Percentiles rank a stretch among this genome's conserved stretches.
These are phyloP conservation scores for Holcopasites calliopsidis DNA, from an alignment of 1,140 invertebrate species.

Conservation along the genomic window DNA sequence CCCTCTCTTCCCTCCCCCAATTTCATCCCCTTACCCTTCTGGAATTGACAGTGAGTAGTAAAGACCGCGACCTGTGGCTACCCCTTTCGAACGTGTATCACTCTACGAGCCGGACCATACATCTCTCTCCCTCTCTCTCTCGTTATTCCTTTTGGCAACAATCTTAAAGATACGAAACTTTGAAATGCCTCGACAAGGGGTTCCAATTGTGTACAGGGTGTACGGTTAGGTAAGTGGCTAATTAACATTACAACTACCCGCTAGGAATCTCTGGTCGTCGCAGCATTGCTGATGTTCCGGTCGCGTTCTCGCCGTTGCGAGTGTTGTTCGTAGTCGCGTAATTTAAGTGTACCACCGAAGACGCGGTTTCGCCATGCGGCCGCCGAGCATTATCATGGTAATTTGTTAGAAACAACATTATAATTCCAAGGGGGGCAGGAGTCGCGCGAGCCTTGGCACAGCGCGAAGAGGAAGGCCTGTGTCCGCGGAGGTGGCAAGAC, in stretches of 20 bases:
- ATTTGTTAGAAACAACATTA: conserved; percentile 81
- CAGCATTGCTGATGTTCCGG: conserved; percentile 39
- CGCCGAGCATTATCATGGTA: conserved; percentile 78
- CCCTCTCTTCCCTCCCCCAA: conserved; percentile 31
- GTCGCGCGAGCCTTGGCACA: no score
- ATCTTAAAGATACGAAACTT: conserved; percentile 57
- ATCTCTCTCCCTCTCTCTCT: no score
- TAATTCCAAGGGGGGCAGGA: conserved; percentile 69
- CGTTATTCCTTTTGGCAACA: neutral
- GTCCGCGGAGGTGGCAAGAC: conserved; percentile 40
- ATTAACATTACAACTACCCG: conserved; percentile 77
- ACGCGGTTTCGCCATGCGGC: conserved; percentile 70
- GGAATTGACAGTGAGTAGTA: no score
- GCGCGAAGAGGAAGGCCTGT: neutral
- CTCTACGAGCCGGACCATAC: no score
- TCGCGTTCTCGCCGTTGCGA: conserved; percentile 33
- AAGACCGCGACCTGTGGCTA: no score
- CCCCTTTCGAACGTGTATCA: neutral
- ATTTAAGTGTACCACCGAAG: conserved; percentile 78
- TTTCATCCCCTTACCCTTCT: conserved; percentile 43
- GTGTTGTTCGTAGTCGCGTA: conserved; percentile 61
- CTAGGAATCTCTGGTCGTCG: conserved; percentile 58
- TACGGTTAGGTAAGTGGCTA: conserved; percentile 74
- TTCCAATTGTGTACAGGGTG: conserved; percentile 70
- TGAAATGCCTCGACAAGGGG: conserved; percentile 60